Evolutionary conservation across 2,888 invertebrate species (phyloP), one percentile per base, ranked within the genome.

Genomic region (Tholera decimalis): DNA sequence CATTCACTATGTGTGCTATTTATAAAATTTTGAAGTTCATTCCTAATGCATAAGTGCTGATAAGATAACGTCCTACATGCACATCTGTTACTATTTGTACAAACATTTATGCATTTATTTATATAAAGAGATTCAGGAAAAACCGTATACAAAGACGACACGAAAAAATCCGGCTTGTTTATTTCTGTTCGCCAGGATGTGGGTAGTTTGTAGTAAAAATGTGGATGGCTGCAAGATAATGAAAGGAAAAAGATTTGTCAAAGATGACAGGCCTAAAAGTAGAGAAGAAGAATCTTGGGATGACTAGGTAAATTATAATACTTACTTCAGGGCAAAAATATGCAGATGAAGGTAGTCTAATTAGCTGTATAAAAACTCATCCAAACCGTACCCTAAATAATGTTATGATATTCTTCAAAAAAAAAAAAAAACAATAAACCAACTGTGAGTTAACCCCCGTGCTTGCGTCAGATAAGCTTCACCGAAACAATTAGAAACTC

Each of bases 381-480:
- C n/a, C 13, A 37, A 11, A 15, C 54, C 18, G 6, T 15, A 11
- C 11, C 9, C 7, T 41, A 35, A 41, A 46, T 13, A 35, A 22
- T 56, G 24, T 39, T 56, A 22, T 30, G 33, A 28, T 50, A 30
- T 47, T 46, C n/a, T n/a, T 26, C 37, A 41, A 56, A 6, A 4
- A 50, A 69, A 35, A 15, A 30, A 28, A 50, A 24, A 39, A 51
- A 46, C 67, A 39, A 43, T 56, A 77, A 79, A 74, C 62, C 78
- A 67, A 58, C 18, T 47, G 28, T 53, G 51, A 41, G 44, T 69
- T 60, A 49, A 56, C 33, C 22, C 22, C 44, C 33, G 18, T 44
- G 28, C 58, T 18, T 44, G 39, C 41, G 58, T 51, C 49, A 56
- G 67, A 73, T 54, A 62, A 68, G 35, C 43, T 46, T 37, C 30